Percentiles rank a stretch among this genome's conserved stretches.
phyloP scores from a whole-genome alignment of 2,797 vertebrate genomes.

The Tolypeutes matacus region DNA sequence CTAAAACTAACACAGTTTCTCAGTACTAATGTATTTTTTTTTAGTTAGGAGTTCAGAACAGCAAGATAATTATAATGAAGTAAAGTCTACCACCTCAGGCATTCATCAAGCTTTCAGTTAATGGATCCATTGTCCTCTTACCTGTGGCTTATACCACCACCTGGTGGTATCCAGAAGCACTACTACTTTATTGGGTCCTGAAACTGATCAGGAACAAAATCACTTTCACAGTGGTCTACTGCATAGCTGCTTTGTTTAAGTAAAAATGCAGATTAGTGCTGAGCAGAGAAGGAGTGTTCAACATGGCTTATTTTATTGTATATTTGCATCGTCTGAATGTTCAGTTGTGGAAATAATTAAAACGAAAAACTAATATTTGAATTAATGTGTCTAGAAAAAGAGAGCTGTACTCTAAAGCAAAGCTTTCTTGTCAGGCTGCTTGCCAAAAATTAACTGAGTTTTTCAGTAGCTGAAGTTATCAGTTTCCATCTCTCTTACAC shows the following conservation, averaged over 20 bases:
- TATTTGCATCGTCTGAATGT: not conserved
- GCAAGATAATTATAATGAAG: not conserved
- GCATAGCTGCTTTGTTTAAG: not conserved
- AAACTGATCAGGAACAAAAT: not conserved
- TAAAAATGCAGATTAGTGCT: not conserved
- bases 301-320: not conserved
- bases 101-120: not conserved
- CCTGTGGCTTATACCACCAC: slow-evolving; percentile 47
- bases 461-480: not conserved
- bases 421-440: not conserved
- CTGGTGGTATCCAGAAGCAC: slow-evolving; percentile 39
- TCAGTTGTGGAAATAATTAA: not conserved
- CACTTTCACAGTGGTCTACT: not conserved
- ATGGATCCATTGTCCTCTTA: not conserved
- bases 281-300: not conserved
- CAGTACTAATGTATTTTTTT: not conserved
- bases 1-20: not conserved
- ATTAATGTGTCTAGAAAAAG: not conserved
- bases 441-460: not conserved
- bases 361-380: not conserved
- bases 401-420: not conserved
- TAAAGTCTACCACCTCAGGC: not conserved
- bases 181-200: not conserved
- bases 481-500: not conserved
- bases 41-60: not conserved